Percentiles rank a stretch among this genome's conserved stretches.
phyloP scores from a whole-genome alignment of 1,140 invertebrate species.

The Drosophila sp. region DNA sequence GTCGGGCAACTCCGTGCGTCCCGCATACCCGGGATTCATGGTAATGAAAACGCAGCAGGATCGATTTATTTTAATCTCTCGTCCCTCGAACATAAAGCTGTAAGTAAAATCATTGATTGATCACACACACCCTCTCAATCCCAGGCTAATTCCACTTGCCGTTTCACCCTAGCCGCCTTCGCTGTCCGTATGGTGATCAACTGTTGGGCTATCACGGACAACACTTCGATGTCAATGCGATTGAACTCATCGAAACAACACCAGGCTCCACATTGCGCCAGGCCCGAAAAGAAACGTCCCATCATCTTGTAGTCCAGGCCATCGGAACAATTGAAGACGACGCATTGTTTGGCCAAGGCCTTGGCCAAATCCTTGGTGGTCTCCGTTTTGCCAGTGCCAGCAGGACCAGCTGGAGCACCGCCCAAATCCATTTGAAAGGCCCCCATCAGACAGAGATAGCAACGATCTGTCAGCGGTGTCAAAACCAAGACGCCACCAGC shows the following conservation, averaged over 20 bases:
- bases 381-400: slow-evolving; percentile 97
- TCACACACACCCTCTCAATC: too few relatives aligned
- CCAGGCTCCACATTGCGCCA: slow-evolving; percentile 95
- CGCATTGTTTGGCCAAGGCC: slow-evolving; percentile 93
- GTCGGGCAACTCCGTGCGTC: slow-evolving; percentile 92
- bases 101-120: not conserved
- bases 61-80: slow-evolving; percentile 92
- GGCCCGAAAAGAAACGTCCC: slow-evolving; percentile 93
- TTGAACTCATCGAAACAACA: slow-evolving; percentile 97
- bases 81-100: slow-evolving; percentile 94
- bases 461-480: slow-evolving; percentile 92
- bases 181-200: slow-evolving; percentile 91
- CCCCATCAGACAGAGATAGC: slow-evolving; percentile 94
- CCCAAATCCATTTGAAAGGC: slow-evolving; percentile 93
- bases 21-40: slow-evolving; percentile 95
- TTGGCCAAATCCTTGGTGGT: slow-evolving; percentile 96
- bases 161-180: slow-evolving; percentile 86
- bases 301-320: slow-evolving; percentile 93
- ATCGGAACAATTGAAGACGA: slow-evolving; percentile 96
- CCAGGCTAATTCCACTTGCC: slow-evolving; percentile 83
- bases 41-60: slow-evolving; percentile 96
- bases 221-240: slow-evolving; percentile 94
- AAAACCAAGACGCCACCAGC: slow-evolving; percentile 91
- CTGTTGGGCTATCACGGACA: slow-evolving; percentile 94
- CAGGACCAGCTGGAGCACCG: slow-evolving; percentile 93